Evolutionary conservation across 2,113 vertebrate genomes (phyloP).

Genomic region (Nothocercus julius): DNA sequence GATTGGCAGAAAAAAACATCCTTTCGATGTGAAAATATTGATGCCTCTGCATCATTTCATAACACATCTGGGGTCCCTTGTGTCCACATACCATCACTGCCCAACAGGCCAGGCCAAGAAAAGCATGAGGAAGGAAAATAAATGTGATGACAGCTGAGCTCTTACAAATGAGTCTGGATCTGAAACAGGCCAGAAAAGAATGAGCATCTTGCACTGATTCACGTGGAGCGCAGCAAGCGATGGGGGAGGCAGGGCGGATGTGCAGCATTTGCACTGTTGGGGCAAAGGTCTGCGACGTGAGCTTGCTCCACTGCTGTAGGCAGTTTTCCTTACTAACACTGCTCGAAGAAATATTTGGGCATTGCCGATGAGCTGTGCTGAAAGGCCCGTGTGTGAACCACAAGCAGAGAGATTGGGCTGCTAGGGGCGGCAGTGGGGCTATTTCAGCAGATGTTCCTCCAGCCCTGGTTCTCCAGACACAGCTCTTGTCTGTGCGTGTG

Average conservation of each 20-base stretch:
- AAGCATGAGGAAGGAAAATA: slow-evolving; percentile 40
- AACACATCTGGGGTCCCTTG: slow-evolving; percentile 15
- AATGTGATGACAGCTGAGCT: slow-evolving; percentile 47
- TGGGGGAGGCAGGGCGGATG: neutral
- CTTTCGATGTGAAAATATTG: neutral
- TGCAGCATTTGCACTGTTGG: neutral
- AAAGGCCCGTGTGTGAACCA: rapidly evolving
- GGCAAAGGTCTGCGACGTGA: slow-evolving; percentile 51
- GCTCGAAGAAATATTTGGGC: slow-evolving; percentile 5
- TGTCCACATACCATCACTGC: neutral
- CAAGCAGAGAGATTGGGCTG: neutral
- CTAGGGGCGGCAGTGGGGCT: neutral
- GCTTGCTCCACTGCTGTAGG: neutral
- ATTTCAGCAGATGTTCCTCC: neutral
- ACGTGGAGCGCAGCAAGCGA: rapidly evolving
- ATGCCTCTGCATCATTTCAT: neutral
- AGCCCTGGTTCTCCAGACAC: neutral
- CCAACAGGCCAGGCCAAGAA: neutral
- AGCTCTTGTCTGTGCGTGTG: neutral
- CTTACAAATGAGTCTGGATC: slow-evolving; percentile 21
- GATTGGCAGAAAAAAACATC: neutral
- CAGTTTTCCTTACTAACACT: slow-evolving; percentile 30
- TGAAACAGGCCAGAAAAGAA: slow-evolving; percentile 30
- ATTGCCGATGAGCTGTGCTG: neutral
- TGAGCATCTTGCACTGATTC: neutral